Conservation (phyloP, 2,797 vertebrate species). For the Rhinophrynus dorsalis region DNA sequence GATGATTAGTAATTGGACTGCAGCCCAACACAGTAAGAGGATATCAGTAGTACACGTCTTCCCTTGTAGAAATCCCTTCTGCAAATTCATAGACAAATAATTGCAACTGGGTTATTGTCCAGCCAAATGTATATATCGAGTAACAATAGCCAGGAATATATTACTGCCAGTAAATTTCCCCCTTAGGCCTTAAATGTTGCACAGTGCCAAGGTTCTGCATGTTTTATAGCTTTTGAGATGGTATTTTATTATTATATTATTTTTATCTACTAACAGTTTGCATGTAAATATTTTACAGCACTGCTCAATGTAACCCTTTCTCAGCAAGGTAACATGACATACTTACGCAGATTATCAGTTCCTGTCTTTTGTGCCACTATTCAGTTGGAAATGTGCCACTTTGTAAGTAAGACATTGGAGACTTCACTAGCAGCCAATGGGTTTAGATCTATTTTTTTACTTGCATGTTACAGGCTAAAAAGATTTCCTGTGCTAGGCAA, state of each 20-base stretch:
- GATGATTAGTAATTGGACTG: conserved; percentile 45
- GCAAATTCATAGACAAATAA: conserved; percentile 45
- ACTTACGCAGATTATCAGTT: neutral
- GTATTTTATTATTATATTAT: conserved; percentile 40
- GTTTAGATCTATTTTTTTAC: too few relatives aligned
- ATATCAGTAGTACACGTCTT: conserved; percentile 41
- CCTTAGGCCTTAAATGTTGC: conserved; percentile 24
- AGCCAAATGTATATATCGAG: conserved; percentile 37
- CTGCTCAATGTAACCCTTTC: conserved; percentile 8
- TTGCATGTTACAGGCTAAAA: too few relatives aligned
- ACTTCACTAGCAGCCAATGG: too few relatives aligned
- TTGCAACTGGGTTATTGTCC: conserved; percentile 41
- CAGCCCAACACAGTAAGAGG: conserved; percentile 40
- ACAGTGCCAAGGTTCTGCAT: conserved; percentile 24
- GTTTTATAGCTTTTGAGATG: conserved; percentile 40
- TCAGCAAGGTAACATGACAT: neutral
- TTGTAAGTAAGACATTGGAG: too few relatives aligned
- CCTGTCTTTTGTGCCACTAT: too few relatives aligned
- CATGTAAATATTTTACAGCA: conserved; percentile 29
- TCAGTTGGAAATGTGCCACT: too few relatives aligned
- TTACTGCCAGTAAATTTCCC: conserved; percentile 43
- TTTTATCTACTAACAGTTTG: conserved; percentile 42
- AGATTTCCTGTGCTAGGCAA: too few relatives aligned
- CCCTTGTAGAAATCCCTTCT: conserved; percentile 42
- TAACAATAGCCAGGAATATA: conserved; percentile 47